Evolutionary conservation across 1,140 invertebrate genomes (phyloP), one percentile per base, ranked within the genome.

Genomic region (Zaprionus camerounensis): DNA sequence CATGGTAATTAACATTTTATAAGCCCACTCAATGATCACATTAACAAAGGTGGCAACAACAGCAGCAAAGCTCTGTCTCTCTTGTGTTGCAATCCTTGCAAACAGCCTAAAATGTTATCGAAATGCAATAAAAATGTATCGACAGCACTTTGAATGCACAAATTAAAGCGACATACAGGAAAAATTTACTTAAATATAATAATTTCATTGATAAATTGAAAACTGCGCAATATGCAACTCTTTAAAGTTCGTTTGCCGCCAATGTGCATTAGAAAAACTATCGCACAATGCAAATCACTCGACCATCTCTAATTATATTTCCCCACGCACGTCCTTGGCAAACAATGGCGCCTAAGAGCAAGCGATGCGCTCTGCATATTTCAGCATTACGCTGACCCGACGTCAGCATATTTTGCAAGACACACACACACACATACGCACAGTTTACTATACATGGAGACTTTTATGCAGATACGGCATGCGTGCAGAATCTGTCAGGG

Each of bases 301-400:
- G 55, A 53, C 38, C 72, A 75, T 68, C 63, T 55, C 70, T 51
- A 53, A 79, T 80, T 63, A 67, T 55, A 53, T 36, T 53, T 53
- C 24, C n/a, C 20, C 53, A 9, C 31, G 20, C 36, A n/a, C 49
- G 58, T 22, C 72, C 55, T 64, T 62, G 51, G 9, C 57, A 70
- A 70, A 80, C 80, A 82, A 72, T 78, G 49, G 46, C 34, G 57
- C 63, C 59, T 55, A 68, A 66, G 73, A 65, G 74, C 74, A 49
- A 17, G 44, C 67, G 41, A 71, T 78, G 61, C 38, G 61, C 46
- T 55, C 34, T 73, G 75, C 66, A 84, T 90, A 78, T 80, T 86
- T 77, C 36, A 69, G 71, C 63, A 46, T 36, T 51, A 51, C 51
- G 57, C 63, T 70, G 67, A 71, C 70, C 75, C 75, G 36, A 22